Conservation (phyloP, 2,113 vertebrate species). For the Coturnix japonica region DNA sequence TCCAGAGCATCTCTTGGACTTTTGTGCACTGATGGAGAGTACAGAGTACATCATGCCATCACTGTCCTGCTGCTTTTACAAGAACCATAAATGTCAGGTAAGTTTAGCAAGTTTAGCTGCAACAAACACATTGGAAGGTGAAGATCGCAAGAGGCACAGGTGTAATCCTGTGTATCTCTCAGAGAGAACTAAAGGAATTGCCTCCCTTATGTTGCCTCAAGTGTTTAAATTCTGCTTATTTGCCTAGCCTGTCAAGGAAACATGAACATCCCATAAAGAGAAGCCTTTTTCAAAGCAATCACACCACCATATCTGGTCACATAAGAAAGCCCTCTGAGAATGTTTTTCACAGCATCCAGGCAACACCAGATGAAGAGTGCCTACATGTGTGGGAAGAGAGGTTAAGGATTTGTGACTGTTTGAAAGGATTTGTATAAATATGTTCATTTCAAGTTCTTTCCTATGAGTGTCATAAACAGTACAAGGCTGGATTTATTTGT, state of each 20-base stretch:
- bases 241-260: rapidly evolving
- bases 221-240: background rate
- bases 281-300: background rate
- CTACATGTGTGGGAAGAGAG: background rate
- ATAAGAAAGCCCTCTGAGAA: background rate
- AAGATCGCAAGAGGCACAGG: rapidly evolving
- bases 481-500: background rate
- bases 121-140: background rate
- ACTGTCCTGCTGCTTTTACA: background rate
- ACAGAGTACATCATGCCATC: background rate
- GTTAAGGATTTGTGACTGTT: background rate
- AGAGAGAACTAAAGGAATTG: background rate
- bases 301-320: background rate
- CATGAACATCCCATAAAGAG: background rate
- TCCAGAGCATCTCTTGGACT: background rate
- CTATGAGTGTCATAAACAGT: background rate
- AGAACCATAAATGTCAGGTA: background rate
- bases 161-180: background rate
- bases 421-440: slow-evolving; percentile 3
- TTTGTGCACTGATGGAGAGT: background rate
- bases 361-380: background rate
- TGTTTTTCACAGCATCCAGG: slow-evolving; percentile 10
- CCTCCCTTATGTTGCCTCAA: background rate
- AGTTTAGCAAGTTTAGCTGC: background rate
- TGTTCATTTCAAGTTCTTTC: background rate